Evolutionary conservation across 2,113 vertebrate species (phyloP).

Genomic region (Paradoxurus hermaphroditus): DNA sequence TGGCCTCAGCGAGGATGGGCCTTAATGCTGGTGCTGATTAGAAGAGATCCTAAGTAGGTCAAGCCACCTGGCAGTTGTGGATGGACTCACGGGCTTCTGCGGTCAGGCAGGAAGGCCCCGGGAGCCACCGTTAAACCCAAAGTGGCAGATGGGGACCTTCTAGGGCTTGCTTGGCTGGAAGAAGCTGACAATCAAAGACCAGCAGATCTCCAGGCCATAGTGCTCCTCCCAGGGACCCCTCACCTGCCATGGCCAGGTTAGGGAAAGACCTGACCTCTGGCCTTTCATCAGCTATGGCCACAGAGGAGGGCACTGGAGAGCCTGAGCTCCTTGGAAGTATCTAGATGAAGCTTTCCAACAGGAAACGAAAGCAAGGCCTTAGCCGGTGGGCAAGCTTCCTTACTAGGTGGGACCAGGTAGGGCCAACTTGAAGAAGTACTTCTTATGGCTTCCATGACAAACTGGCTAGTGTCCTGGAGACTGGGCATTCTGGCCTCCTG

Average conservation of each 20-base stretch:
- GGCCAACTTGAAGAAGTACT: no score
- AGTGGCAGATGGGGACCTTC: neutral
- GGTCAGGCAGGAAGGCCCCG: neutral
- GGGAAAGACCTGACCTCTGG: neutral
- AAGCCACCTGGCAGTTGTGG: neutral
- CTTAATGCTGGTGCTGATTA: neutral
- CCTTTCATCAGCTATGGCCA: neutral
- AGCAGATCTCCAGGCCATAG: neutral
- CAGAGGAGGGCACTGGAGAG: neutral
- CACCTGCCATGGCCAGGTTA: accelerated
- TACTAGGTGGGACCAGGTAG: neutral
- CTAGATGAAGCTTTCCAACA: neutral
- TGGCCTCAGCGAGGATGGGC: neutral
- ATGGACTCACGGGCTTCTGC: neutral
- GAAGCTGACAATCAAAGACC: neutral
- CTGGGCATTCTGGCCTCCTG: neutral
- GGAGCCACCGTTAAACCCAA: no score
- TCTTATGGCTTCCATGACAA: neutral
- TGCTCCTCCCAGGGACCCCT: neutral
- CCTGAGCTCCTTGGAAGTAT: neutral
- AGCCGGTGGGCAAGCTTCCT: no score
- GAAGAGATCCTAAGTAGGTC: neutral
- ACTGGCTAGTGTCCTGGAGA: neutral
- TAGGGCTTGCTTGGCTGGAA: neutral
- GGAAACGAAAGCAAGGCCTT: neutral